Percentiles rank a stretch among this genome's conserved stretches.
These are phyloP conservation scores for Pomacea canaliculata DNA, from an alignment of 2,888 invertebrate species.

Conservation along the genomic window DNA sequence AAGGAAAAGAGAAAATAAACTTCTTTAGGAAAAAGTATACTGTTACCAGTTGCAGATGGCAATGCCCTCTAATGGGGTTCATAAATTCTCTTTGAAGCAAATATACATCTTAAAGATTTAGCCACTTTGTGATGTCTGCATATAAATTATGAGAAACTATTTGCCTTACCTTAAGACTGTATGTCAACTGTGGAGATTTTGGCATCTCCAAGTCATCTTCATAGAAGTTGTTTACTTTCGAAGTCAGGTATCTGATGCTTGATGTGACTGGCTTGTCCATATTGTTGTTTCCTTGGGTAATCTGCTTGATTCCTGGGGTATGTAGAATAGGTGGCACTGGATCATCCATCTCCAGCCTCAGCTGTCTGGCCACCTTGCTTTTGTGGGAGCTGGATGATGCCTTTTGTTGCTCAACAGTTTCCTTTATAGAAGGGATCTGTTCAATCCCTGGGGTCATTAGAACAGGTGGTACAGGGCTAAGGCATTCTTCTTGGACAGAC, in stretches of 20 bases:
- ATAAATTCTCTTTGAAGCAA: too few species aligned
- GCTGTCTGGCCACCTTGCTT: background rate
- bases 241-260: too few species aligned
- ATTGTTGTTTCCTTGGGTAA: background rate
- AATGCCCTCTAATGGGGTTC: too few species aligned
- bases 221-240: too few species aligned
- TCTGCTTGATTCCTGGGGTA: slow-evolving; percentile 31
- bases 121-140: too few species aligned
- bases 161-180: slow-evolving; percentile 14
- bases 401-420: background rate
- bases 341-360: slow-evolving; percentile 16
- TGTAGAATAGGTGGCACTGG: slow-evolving; percentile 27
- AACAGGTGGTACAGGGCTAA: background rate
- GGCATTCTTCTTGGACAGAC: background rate
- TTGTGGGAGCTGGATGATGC: background rate
- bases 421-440: background rate
- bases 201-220: slow-evolving; percentile 8
- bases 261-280: too few species aligned
- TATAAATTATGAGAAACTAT: too few species aligned
- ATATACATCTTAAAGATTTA: too few species aligned
- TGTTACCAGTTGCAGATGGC: too few species aligned
- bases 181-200: slow-evolving; percentile 18
- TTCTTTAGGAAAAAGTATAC: too few species aligned
- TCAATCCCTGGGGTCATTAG: background rate
- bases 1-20: too few species aligned